Conservation (phyloP, 2,888 invertebrate genomes). For the Merodon equestris region DNA sequence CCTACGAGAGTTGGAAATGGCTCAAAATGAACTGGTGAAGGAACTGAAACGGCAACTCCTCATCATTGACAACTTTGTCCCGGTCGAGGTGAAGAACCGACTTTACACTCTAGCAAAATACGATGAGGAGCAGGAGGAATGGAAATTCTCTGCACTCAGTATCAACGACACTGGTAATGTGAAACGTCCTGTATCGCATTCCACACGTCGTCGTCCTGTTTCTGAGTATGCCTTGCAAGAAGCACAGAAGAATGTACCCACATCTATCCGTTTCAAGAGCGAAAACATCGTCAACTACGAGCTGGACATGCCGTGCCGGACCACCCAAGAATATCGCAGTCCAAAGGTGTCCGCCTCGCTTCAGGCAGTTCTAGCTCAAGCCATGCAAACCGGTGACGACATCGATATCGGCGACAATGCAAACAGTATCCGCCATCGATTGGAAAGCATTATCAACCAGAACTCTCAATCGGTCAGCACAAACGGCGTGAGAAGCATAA, state of each 20-base stretch:
- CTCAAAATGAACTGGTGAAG: conserved; percentile 93
- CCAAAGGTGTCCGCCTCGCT: conserved; percentile 78
- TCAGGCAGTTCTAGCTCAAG: conserved; percentile 78
- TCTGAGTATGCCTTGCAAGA: conserved; percentile 81
- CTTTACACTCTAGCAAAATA: conserved; percentile 86
- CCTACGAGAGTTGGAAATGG: conserved; percentile 93
- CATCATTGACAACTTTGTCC: conserved; percentile 94
- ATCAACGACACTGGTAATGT: conserved; percentile 78
- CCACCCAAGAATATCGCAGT: conserved; percentile 78
- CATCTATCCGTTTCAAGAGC: conserved; percentile 76
- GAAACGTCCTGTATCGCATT: conserved; percentile 83
- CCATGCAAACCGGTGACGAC: conserved; percentile 79
- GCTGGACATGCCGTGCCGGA: conserved; percentile 79
- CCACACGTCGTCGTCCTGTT: conserved; percentile 83
- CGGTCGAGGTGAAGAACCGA: conserved; percentile 87
- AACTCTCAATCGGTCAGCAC: conserved; percentile 73
- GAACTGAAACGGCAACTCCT: conserved; percentile 93
- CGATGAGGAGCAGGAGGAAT: conserved; percentile 91
- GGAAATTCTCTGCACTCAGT: conserved; percentile 80
- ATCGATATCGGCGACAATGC: conserved; percentile 78
- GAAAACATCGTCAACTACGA: conserved; percentile 79
- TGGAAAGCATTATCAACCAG: conserved; percentile 78
- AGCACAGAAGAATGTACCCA: conserved; percentile 74
- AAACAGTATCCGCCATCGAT: conserved; percentile 76
- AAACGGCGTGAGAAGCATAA: conserved; percentile 72